These are phyloP conservation scores for Chymomyza procnemis DNA, from an alignment of 2,888 invertebrate species.

Conservation along the genomic window DNA sequence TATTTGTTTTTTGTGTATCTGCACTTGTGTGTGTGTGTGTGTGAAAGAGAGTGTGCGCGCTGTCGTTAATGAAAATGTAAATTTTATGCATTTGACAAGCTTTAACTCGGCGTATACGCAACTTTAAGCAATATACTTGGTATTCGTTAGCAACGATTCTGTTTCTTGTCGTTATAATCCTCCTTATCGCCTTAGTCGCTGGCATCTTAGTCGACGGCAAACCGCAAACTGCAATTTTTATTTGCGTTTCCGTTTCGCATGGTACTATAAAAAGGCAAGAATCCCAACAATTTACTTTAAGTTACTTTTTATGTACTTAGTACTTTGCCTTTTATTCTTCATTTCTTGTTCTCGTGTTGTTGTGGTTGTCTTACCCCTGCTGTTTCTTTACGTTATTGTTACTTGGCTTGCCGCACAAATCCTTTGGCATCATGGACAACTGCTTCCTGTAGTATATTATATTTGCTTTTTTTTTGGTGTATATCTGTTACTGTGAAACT, in stretches of 20 bases:
- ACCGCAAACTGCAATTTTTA: slow-evolving; percentile 8
- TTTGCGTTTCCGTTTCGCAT: not conserved
- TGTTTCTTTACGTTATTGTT: slow-evolving; percentile 9
- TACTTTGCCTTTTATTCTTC: slow-evolving; percentile 39
- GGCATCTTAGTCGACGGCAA: not conserved
- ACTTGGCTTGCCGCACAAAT: slow-evolving; percentile 47
- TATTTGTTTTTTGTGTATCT: slow-evolving; percentile 26
- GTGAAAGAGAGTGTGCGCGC: not conserved
- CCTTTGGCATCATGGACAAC: slow-evolving; percentile 48
- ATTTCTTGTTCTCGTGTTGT: not conserved
- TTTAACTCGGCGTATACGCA: not conserved
- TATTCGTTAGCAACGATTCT: not conserved
- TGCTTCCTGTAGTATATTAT: not conserved
- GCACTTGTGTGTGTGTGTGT: not conserved
- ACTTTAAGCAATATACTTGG: not conserved
- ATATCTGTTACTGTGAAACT: slow-evolving; percentile 18
- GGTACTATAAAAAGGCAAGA: slow-evolving; percentile 46
- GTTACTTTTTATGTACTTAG: slow-evolving; percentile 72
- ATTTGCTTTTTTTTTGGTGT: slow-evolving; percentile 19
- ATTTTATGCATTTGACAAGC: slow-evolving; percentile 58
- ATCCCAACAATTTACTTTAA: slow-evolving; percentile 71
- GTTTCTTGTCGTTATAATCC: not conserved
- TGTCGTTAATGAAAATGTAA: slow-evolving; percentile 68
- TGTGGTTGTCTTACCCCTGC: slow-evolving; percentile 22
- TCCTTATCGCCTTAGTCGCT: not conserved